phyloP scores from a whole-genome alignment of 2,797 vertebrate genomes.

The Rhinichthys osculus region DNA sequence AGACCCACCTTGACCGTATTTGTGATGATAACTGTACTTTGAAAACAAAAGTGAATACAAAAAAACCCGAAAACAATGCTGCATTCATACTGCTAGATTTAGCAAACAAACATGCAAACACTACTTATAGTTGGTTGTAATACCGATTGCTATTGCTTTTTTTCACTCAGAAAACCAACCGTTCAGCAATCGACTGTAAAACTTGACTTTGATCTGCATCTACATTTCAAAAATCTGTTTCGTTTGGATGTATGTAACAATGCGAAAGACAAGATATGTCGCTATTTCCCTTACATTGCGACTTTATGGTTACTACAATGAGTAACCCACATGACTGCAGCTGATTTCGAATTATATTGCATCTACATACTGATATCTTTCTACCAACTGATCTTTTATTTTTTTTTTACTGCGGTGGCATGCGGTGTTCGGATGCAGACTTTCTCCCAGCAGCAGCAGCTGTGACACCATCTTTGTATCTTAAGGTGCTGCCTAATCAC shows the following conservation, averaged over 20 bases:
- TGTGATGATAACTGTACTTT: constrained; percentile 31
- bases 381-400: neutral
- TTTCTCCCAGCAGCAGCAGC: constrained; percentile 74
- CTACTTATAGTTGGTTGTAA: neutral
- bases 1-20: constrained; percentile 33
- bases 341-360: neutral
- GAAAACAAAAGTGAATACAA: neutral
- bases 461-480: constrained; percentile 78
- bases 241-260: neutral
- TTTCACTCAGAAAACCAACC: neutral
- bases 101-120: neutral
- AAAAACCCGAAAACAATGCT: neutral
- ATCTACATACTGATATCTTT: neutral
- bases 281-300: neutral
- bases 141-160: neutral
- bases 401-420: constrained; percentile 33
- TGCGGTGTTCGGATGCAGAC: constrained; percentile 72
- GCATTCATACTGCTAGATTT: neutral
- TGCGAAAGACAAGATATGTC: neutral
- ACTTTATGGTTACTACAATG: neutral
- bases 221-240: neutral
- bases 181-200: neutral
- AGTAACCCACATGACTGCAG: neutral
- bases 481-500: constrained; percentile 75
- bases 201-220: neutral